Base-by-base conservation (phyloP, 1,140 invertebrate species). In the Ladona fulva region DNA sequence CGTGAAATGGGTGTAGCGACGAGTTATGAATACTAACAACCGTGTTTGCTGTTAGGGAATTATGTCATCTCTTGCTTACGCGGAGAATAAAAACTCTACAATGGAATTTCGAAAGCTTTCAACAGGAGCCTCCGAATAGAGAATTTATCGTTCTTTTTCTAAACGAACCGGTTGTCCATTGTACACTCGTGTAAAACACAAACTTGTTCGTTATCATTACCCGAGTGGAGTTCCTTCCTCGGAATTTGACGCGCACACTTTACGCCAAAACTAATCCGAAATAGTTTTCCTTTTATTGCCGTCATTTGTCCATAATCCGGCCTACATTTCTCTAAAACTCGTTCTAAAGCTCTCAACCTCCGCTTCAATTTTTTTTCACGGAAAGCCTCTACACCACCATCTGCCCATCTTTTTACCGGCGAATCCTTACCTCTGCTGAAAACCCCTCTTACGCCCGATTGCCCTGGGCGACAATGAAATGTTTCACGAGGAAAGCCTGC, bases 281-380 rank as follows among this genome's bases (percentile, higher is more conserved):
- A 66, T 66, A 16, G 52, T 66, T 66, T 66, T 66, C 52, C 52
- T 66, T 66, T 66, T 66, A 66, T 66, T 66, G 52, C 52, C 52
- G 12, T 66, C 52, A 66, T 66, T 66, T 66, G 52, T 66, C 52
- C 52, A 16, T 66, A 66, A 66, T 66, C 52, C 52, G 52, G 16
- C 52, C n/a, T 66, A 66, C 14, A 12, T 66, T 22, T 66, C 52
- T 22, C 52, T 66, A 66, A 66, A 66, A 66, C 52, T 66, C 52
- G 52, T 66, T 66, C 52, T 12, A 66, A 66, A 66, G 52, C 52
- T 66, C 14, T 66, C 52, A 6, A 22, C 52, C n/a, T 66, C 52
- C 3, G 16, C 3, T 3, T 12, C 14, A 6, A 19, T 12, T 66
- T 22, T 22, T 66, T 66, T 19, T 66, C 14, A 16, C 52, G n/a